phyloP scores from a whole-genome alignment of 2,113 vertebrate genomes.

The Rhegmatorhina hoffmannsi region DNA sequence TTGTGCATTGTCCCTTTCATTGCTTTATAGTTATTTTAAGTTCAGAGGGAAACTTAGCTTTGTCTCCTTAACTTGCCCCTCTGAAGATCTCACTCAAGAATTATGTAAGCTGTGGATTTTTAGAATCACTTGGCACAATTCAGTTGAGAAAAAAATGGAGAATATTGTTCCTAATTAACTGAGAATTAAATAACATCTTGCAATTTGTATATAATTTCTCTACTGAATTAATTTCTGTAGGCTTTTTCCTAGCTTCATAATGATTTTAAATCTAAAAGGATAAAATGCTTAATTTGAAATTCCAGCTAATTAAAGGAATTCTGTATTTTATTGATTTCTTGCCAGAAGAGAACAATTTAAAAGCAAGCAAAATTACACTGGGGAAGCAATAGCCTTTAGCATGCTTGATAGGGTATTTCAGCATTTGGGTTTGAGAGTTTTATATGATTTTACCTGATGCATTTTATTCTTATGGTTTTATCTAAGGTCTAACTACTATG shows the following conservation, averaged over 20 bases:
- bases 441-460: neutral
- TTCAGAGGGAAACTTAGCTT: neutral
- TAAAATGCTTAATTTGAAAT: constrained; percentile 7
- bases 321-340: constrained; percentile 57
- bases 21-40: neutral
- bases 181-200: constrained; percentile 46
- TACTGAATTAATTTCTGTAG: constrained; percentile 24
- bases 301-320: constrained; percentile 50
- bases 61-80: neutral
- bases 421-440: neutral
- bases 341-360: constrained; percentile 32
- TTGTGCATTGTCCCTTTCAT: neutral
- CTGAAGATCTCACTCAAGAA: neutral
- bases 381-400: neutral
- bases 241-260: neutral
- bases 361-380: neutral
- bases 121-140: neutral
- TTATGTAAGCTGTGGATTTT: neutral
- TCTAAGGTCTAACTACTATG: neutral
- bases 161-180: constrained; percentile 34
- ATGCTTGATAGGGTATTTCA: neutral
- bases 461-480: neutral
- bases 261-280: constrained; percentile 46
- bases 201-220: constrained; percentile 36
- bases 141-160: neutral